Conservation (phyloP, 2,797 vertebrate genomes). For the Danio albolineatus region DNA sequence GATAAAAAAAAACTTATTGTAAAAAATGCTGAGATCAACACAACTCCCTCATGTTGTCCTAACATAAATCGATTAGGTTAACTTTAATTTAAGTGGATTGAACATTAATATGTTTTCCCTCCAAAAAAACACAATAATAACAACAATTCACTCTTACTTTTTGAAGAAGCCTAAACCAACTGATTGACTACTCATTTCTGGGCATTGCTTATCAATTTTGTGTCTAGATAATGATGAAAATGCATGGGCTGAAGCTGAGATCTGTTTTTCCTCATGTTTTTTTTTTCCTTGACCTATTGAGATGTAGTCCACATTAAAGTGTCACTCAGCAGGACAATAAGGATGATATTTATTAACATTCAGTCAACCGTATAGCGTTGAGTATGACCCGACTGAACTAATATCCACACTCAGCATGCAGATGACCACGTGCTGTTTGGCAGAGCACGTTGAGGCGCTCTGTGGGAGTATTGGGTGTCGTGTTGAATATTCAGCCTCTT, state of each 20-base stretch:
- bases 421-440: slow-evolving; percentile 3
- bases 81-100: too few species aligned
- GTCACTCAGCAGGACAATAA: background rate
- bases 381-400: slow-evolving; percentile 6
- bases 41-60: too few species aligned
- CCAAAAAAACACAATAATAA: too few species aligned
- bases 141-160: background rate
- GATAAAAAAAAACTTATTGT: too few species aligned
- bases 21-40: too few species aligned
- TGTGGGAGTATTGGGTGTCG: slow-evolving; percentile 27
- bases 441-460: slow-evolving; percentile 5
- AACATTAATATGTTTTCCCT: too few species aligned
- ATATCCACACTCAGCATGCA: slow-evolving; percentile 20
- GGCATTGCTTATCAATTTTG: background rate
- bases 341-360: slow-evolving; percentile 1
- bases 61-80: too few species aligned
- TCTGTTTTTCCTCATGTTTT: background rate
- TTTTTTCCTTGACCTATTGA: background rate
- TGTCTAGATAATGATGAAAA: background rate
- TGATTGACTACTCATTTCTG: background rate
- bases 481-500: slow-evolving; percentile 38
- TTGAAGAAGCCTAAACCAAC: background rate
- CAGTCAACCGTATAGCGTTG: background rate
- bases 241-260: background rate
- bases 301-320: background rate